Evolutionary conservation across 2,113 vertebrate genomes (phyloP), one percentile per base, ranked within the genome.

Genomic region (Callithrix jacchus): DNA sequence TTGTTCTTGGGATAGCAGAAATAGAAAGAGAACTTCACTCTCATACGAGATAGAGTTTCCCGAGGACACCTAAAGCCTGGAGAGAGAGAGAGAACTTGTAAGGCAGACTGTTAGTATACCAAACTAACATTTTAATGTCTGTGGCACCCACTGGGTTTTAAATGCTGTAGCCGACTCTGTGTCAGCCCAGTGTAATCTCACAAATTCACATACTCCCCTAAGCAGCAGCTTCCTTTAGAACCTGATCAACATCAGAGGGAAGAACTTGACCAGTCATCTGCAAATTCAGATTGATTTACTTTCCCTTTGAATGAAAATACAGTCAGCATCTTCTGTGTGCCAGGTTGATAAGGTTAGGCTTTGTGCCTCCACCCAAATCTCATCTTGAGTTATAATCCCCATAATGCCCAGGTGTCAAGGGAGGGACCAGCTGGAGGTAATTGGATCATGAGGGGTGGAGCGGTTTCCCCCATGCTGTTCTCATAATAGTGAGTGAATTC

Each of bases 241-340:
- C 54, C 37, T 66, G 37, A 73, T 10, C 32, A 12, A 12, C 30
- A 81, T 8, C 45, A 87, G 54, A 49, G 45, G 54, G 11, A 84
- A 66, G 45, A 58, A 18, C 14, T 37, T 86, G 85, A 71, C 23
- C 17, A 40, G 21, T 74, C 20, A 32, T 52, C 74, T 21, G 32
- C 21, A 93, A 71, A 40, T 66, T 87, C 61, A 91, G 40, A 86
- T 74, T 73, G 64, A 32, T 61, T 27, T 74, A n/a, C n/a, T 88
- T 92, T 94, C 77, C 49, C 14, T 73, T 94, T 76, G 74, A 93
- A 61, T 96, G 76, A 89, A 86, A 87, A 27, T 54, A 52, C 76
- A 81, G 56, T 45, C 47, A 80, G 70, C 20, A 68, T 52, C 35
- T 87, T 35, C 52, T 64, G 3, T 35, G 9, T 71, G 27, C 56